Evolutionary conservation across 2,797 vertebrate species (phyloP), one percentile per base, ranked within the genome.

Genomic region (Myripristis jacobus): DNA sequence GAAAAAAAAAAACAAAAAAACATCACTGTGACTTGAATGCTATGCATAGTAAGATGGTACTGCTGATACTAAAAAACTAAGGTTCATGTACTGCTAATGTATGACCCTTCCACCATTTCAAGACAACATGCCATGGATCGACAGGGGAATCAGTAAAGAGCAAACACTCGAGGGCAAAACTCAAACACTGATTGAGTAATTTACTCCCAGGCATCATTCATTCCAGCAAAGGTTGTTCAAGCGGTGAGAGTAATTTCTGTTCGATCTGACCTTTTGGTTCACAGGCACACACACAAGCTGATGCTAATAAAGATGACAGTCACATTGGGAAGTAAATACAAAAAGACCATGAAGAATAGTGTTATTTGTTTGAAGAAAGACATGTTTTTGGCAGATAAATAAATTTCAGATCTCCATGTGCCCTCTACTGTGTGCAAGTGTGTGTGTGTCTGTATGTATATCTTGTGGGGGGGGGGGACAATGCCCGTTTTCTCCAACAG

Each of bases 401-500:
- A 57, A n/a, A 80, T 87, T 79, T 73, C 62, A 61, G 64, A 82
- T 74, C 66, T 74, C 75, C 53, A 51, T 73, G 78, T 31, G 41
- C 34, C 62, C 58, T 74, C 72, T 75, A 66, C 78, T 81, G 65
- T 81, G 76, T 74, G 79, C 81, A 75, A 88, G 82, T 77, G 73
- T 22, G 66, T 84, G 82, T 52, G 44, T 38, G 34, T 53, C 47
- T 43, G 47, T 21, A 29, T 6, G 6, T 29, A 29, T 6, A 29
- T 6, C 27, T n/a, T n/a, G n/a, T n/a, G n/a, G n/a, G n/a, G n/a
- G n/a, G 79, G 25, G 2, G 25, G 73, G 67, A 92, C 92, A 93
- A 93, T 90, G 80, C 85, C 21, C 0, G 85, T 89, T 86, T 90
- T 92, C 89, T 92, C 78, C 65, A 54, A 46, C 34, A 19, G 71